Evolutionary conservation across 2,113 vertebrate genomes (phyloP).

Genomic region (Melanostigma gelatinosum): DNA sequence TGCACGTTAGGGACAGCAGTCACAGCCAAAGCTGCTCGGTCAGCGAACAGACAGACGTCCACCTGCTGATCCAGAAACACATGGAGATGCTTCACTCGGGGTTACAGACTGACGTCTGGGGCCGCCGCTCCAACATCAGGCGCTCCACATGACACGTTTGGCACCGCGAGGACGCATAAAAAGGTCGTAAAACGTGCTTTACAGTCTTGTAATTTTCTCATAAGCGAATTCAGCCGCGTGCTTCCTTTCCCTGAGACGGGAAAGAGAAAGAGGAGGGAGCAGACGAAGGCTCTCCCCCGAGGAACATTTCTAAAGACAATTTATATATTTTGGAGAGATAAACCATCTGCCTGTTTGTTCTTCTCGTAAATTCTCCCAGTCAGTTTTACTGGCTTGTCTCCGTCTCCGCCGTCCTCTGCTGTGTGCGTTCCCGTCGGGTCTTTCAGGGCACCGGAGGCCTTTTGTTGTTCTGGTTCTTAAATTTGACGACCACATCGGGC

Average conservation of each 20-base stretch:
- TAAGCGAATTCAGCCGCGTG: constrained; percentile 54
- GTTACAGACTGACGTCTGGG: constrained; percentile 54
- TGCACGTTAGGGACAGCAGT: background rate
- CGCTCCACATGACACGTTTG: constrained; percentile 69
- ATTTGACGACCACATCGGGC: background rate
- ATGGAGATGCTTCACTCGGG: constrained; percentile 20
- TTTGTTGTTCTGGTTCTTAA: background rate
- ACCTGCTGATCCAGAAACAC: constrained; percentile 53
- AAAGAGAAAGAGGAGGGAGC: constrained; percentile 23
- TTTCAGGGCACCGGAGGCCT: constrained; percentile 31
- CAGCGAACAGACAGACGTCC: constrained; percentile 49
- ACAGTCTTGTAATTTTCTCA: constrained; percentile 69
- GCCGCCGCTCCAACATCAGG: constrained; percentile 43
- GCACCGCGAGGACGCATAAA: constrained; percentile 54
- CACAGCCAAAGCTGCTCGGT: constrained; percentile 14
- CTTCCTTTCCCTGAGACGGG: constrained; percentile 60
- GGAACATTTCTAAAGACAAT: constrained; percentile 83
- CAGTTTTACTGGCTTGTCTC: constrained; percentile 75
- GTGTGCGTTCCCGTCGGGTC: constrained; percentile 29
- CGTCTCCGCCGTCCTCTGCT: constrained; percentile 57
- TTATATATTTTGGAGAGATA: constrained; percentile 84
- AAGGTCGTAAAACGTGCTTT: constrained; percentile 68
- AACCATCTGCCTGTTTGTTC: constrained; percentile 80
- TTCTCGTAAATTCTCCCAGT: constrained; percentile 77
- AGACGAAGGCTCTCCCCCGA: constrained; percentile 75